These are phyloP conservation scores for Alviniconcha marisindica DNA, from an alignment of 1,140 invertebrate genomes.

Conservation along the genomic window DNA sequence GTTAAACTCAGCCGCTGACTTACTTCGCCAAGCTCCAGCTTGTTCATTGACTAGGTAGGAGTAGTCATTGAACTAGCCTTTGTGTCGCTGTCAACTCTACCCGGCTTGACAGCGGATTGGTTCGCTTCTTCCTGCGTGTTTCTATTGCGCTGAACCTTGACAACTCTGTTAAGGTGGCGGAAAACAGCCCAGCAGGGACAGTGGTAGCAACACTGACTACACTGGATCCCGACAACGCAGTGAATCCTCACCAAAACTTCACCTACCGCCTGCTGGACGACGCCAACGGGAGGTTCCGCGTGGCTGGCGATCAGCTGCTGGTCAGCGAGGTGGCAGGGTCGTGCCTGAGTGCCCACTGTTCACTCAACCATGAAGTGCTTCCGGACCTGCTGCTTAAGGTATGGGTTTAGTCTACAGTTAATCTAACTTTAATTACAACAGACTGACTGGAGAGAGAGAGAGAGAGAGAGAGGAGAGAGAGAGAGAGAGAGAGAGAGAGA, in stretches of 20 bases:
- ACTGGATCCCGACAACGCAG: slow-evolving; percentile 56
- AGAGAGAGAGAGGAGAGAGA: too few relatives aligned
- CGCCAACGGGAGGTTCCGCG: slow-evolving; percentile 52
- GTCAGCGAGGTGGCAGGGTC: slow-evolving; percentile 34
- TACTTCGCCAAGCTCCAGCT: too few relatives aligned
- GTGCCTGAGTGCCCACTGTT: slow-evolving; percentile 10
- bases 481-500: too few relatives aligned
- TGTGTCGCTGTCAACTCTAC: too few relatives aligned
- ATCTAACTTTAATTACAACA: too few relatives aligned
- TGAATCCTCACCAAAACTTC: slow-evolving; percentile 45
- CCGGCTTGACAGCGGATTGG: too few relatives aligned
- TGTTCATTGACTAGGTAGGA: too few relatives aligned
- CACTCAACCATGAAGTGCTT: slow-evolving; percentile 14
- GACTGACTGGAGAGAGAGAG: slow-evolving; percentile 6
- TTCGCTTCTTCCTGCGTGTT: too few relatives aligned
- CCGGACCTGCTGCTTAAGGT: slow-evolving; percentile 32
- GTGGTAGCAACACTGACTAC: slow-evolving; percentile 43
- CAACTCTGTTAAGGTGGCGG: slow-evolving; percentile 42
- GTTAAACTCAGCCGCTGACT: too few relatives aligned
- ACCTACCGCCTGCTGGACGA: slow-evolving; percentile 48
- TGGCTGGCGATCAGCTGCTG: slow-evolving; percentile 45
- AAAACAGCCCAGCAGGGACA: slow-evolving; percentile 53
- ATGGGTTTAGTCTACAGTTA: too few relatives aligned
- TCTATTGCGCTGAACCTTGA: too few relatives aligned
- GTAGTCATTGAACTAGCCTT: too few relatives aligned